Conservation (phyloP, 2,888 invertebrate genomes). For the Rhorus exstirpatorius region DNA sequence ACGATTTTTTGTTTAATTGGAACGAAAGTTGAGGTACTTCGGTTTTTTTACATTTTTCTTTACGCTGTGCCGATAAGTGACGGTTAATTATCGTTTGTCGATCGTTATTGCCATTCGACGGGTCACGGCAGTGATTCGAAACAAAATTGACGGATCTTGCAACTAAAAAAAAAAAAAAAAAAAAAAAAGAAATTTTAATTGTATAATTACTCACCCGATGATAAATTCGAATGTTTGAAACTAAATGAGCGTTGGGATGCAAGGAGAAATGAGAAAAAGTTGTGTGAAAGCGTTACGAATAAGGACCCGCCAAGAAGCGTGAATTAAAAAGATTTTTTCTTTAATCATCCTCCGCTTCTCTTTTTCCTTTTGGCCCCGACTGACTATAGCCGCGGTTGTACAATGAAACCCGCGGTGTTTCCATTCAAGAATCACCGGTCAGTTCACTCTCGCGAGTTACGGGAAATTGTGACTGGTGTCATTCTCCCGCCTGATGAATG, state of each 20-base stretch:
- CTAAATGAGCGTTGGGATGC: not conserved
- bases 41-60: slow-evolving; percentile 18
- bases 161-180: too few species aligned
- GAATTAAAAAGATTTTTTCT: slow-evolving; percentile 46
- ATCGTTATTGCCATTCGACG: not conserved
- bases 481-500: slow-evolving; percentile 45
- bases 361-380: not conserved
- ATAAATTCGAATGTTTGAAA: slow-evolving; percentile 31
- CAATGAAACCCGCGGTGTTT: slow-evolving; percentile 34
- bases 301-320: slow-evolving; percentile 41
- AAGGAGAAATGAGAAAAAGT: slow-evolving; percentile 7
- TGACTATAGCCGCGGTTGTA: slow-evolving; percentile 1
- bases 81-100: slow-evolving; percentile 12
- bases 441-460: slow-evolving; percentile 33
- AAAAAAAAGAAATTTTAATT: too few species aligned
- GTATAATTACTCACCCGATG: not conserved
- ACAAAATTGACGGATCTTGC: too few species aligned
- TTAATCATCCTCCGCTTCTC: not conserved
- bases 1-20: slow-evolving; percentile 28
- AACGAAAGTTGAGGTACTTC: slow-evolving; percentile 39
- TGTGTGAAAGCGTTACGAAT: slow-evolving; percentile 23
- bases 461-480: slow-evolving; percentile 59
- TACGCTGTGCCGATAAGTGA: slow-evolving; percentile 51
- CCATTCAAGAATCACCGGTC: slow-evolving; percentile 42
- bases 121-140: slow-evolving; percentile 35